Evolutionary conservation across 2,888 invertebrate species (phyloP), one percentile per base, ranked within the genome.

Genomic region (Fragum fragum): DNA sequence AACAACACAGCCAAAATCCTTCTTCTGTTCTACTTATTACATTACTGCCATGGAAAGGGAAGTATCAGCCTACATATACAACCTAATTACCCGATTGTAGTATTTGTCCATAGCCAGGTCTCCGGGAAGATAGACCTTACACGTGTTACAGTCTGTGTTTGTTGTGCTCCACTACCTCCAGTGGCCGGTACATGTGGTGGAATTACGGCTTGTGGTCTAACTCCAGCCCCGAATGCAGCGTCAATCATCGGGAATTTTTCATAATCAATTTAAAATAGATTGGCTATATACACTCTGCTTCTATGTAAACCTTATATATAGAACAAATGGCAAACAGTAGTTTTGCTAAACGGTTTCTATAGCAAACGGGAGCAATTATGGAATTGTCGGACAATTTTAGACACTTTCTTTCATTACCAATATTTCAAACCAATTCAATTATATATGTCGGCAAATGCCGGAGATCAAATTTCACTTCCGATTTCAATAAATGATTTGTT

Each of bases 1-100:
- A n/a, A n/a, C n/a, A n/a, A n/a, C n/a, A n/a, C n/a, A n/a, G 47
- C 47, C 47, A 1, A 47, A 47, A 47, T 47, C 18, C 1, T 47
- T 3, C 1, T 47, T 16, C 42, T 16, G 7, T 21, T 52, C 16
- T 53, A 7, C n/a, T n/a, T 3, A 18, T 5, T 53, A 21, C 21
- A 53, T 9, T 53, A n/a, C 7, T n/a, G 23, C 23, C 53, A 53
- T 53, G 53, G 53, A 53, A 53, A 53, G 1, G 7, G 23, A 18
- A 53, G 32, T 36, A 9, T 36, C 32, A 9, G 32, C 9, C 26
- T 57, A 57, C 26, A 28, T n/a, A n/a, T n/a, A n/a, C n/a, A n/a
- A n/a, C 26, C 21, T 36, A 70, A 28, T 57, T 96, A 96, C 96
- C 96, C 96, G 92, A 95, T 95, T 81, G 96, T 95, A 87, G 95